These are phyloP conservation scores for Gadus chalcogrammus DNA, from an alignment of 2,113 vertebrate species.

Conservation along the genomic window DNA sequence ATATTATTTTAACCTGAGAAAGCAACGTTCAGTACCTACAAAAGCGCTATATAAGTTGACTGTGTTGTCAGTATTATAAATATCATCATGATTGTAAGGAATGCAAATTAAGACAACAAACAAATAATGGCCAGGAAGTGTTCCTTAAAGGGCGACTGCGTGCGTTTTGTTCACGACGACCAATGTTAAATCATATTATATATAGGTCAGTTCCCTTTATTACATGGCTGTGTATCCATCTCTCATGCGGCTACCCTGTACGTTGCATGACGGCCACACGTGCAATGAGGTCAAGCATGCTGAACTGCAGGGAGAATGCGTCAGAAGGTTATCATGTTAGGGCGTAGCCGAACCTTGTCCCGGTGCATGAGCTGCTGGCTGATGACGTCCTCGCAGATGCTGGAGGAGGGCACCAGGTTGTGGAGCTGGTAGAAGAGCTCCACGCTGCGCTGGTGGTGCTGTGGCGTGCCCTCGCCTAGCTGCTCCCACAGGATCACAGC, in stretches of 20 bases:
- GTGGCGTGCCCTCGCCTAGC: constrained; percentile 87
- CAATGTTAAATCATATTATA: too few relatives aligned
- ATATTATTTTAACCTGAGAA: too few relatives aligned
- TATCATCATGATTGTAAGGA: too few relatives aligned
- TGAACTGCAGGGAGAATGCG: not conserved
- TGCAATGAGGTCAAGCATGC: not conserved
- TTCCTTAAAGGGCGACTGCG: too few relatives aligned
- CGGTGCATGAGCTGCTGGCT: constrained; percentile 95
- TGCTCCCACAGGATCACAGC: constrained; percentile 93
- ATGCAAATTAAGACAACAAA: too few relatives aligned
- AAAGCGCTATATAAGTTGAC: too few relatives aligned
- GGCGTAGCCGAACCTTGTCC: constrained; percentile 81
- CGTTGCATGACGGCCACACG: too few relatives aligned
- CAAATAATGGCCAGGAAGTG: too few relatives aligned
- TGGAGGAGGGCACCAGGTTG: constrained; percentile 93
- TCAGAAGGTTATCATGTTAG: not conserved
- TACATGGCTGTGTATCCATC: not conserved
- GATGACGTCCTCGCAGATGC: constrained; percentile 97
- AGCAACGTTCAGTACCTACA: too few relatives aligned
- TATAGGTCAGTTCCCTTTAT: not conserved
- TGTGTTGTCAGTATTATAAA: too few relatives aligned
- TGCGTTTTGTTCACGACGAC: too few relatives aligned
- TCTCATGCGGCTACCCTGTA: too few relatives aligned
- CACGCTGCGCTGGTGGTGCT: constrained; percentile 95
- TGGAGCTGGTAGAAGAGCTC: constrained; percentile 98